Base-by-base conservation (phyloP, 1,140 invertebrate species). In the Zaprionus gabonicus region DNA sequence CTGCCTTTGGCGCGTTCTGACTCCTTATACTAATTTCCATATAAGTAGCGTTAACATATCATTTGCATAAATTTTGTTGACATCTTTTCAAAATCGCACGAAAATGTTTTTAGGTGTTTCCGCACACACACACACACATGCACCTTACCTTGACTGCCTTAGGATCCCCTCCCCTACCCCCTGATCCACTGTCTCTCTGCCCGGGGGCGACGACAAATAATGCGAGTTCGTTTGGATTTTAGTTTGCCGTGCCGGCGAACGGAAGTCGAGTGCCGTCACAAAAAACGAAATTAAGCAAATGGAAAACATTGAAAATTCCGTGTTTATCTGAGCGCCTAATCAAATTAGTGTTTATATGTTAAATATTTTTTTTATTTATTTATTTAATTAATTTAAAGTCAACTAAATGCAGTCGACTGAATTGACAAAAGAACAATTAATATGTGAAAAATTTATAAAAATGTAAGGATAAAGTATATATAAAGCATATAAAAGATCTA, bases 31-130 rank as follows among this genome's bases (percentile, higher is more conserved):
- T 90, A 90, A 90, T 90, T 90, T 90, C 85, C 85, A 90, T 90
- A 90, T 90, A 90, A 90, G 85, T 90, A 90, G 85, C 85, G 85
- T 90, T 90, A 90, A 90, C 85, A 90, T 90, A 90, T 90, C 86
- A 90, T 90, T 90, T 90, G 85, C 85, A 90, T 90, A 90, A 90
- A 90, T 90, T 90, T 88, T 85, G 85, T 91, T 91, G 85, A 90
- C 85, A 88, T 88, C 85, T 88, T 88, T 88, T 88, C 85, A 90
- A 88, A 88, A 88, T 88, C 85, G 83, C 85, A 88, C 85, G 85
- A 88, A 88, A 88, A 90, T 88, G 85, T 88, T 88, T 88, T 80
- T 85, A 90, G 85, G 85, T 88, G 82, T 76, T 76, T 73, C 76
- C 81, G 64, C 69, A 67, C 64, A 51, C 69, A 67, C 68, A 66